Evolutionary conservation across 2,113 vertebrate species (phyloP).

Genomic region (Mellivora capensis): DNA sequence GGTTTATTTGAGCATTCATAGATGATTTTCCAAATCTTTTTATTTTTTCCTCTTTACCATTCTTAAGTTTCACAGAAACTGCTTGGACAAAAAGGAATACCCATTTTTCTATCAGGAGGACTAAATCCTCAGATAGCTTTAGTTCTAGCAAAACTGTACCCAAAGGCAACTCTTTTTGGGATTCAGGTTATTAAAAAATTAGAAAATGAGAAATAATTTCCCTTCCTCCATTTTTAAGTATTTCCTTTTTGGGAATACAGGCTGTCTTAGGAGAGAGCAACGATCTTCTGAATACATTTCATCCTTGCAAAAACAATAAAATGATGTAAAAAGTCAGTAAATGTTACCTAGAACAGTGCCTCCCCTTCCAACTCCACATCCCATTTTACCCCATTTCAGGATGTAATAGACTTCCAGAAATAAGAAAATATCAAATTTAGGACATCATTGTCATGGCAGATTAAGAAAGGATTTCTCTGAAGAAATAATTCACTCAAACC

Average conservation of each 20-base stretch:
- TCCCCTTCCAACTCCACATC: background rate
- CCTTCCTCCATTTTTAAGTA: background rate
- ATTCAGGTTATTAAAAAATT: background rate
- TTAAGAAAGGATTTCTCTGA: background rate
- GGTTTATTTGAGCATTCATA: background rate
- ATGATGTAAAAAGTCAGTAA: background rate
- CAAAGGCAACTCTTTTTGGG: background rate
- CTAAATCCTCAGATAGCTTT: background rate
- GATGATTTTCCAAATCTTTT: background rate
- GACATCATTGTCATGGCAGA: background rate
- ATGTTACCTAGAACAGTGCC: background rate
- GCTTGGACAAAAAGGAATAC: background rate
- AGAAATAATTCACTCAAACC: background rate
- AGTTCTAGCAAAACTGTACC: background rate
- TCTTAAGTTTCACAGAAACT: conserved; percentile 11
- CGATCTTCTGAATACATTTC: background rate
- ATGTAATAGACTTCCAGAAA: background rate
- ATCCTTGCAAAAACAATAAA: background rate
- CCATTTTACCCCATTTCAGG: background rate
- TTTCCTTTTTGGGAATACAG: background rate
- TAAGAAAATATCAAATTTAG: background rate
- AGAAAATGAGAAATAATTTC: background rate
- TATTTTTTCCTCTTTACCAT: background rate
- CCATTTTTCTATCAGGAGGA: background rate
- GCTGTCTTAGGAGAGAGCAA: background rate